phyloP scores from a whole-genome alignment of 1,140 invertebrate genomes.

The Thrips palmi region DNA sequence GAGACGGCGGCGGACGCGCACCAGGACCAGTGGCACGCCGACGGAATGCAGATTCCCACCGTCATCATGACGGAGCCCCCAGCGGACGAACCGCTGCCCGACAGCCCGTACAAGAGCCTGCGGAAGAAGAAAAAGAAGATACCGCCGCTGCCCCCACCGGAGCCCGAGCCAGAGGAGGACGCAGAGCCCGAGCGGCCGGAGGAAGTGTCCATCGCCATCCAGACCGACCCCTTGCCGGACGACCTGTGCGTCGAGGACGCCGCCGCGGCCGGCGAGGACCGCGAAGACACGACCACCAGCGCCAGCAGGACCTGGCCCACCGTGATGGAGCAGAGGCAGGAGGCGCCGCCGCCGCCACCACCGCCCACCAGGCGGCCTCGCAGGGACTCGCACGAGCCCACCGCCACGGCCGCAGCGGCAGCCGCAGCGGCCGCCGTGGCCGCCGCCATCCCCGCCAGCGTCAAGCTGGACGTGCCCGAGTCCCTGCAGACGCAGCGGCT shows the following conservation, averaged over 20 bases:
- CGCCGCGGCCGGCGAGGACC: constrained; percentile 9
- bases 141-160: background rate
- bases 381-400: constrained; percentile 11
- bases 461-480: constrained; percentile 12
- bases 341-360: background rate
- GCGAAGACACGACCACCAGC: background rate
- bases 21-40: no score
- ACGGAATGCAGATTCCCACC: constrained; percentile 11
- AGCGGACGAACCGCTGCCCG: constrained; percentile 15
- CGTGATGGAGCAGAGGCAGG: constrained; percentile 8
- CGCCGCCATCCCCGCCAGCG: constrained; percentile 6
- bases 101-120: constrained; percentile 1
- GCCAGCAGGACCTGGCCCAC: constrained; percentile 1
- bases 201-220: constrained; percentile 55
- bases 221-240: constrained; percentile 62
- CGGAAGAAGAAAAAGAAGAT: constrained; percentile 4
- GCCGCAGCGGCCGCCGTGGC: constrained; percentile 5
- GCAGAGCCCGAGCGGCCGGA: constrained; percentile 14
- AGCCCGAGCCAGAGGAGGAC: constrained; percentile 5
- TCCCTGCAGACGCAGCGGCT: no score
- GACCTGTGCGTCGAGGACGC: constrained; percentile 50
- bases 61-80: constrained; percentile 19
- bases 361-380: constrained; percentile 1
- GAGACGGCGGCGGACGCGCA: no score
- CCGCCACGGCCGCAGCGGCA: constrained; percentile 1